A percentile compares a stretch with the other conserved stretches of the same genome.
Conservation (phyloP, 2,113 vertebrate genomes). For the Rana temporaria region DNA sequence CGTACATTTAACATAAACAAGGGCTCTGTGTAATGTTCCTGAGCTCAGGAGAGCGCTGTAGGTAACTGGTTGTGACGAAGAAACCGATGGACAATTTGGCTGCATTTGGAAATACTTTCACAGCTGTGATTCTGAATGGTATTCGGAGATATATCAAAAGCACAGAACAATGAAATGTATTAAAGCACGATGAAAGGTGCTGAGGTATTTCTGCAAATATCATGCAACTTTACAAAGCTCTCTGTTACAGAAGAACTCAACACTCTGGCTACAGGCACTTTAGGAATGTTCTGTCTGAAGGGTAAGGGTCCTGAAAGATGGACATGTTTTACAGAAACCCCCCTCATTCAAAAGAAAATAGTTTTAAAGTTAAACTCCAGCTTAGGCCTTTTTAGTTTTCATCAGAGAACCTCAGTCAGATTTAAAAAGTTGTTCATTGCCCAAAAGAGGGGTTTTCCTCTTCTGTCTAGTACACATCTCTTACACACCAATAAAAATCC, state of each 20-base stretch:
- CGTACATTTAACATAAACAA: constrained; percentile 11
- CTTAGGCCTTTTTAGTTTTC: too few relatives aligned
- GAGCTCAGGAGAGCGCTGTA: background rate
- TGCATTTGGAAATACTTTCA: constrained; percentile 22
- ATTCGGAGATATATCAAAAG: constrained; percentile 25
- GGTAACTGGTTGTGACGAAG: constrained; percentile 38
- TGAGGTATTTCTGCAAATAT: constrained; percentile 42
- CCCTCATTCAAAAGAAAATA: background rate
- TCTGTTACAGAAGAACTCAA: constrained; percentile 46
- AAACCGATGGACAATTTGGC: constrained; percentile 27
- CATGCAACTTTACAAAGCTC: constrained; percentile 25
- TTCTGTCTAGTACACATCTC: too few relatives aligned
- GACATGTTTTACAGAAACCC: background rate
- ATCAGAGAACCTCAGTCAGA: too few relatives aligned
- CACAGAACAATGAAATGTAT: constrained; percentile 31
- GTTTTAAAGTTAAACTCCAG: too few relatives aligned
- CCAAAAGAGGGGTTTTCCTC: too few relatives aligned
- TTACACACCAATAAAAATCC: too few relatives aligned
- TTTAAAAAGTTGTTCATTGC: too few relatives aligned
- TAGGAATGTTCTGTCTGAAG: constrained; percentile 31
- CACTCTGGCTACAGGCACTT: constrained; percentile 19
- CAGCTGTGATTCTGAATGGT: constrained; percentile 43
- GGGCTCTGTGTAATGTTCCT: constrained; percentile 17
- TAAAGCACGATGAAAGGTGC: constrained; percentile 47
- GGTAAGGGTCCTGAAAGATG: constrained; percentile 6